A percentile compares a stretch with the other conserved stretches of the same genome.
phyloP scores from a whole-genome alignment of 2,113 vertebrate genomes.

The Cyprinus carpio region DNA sequence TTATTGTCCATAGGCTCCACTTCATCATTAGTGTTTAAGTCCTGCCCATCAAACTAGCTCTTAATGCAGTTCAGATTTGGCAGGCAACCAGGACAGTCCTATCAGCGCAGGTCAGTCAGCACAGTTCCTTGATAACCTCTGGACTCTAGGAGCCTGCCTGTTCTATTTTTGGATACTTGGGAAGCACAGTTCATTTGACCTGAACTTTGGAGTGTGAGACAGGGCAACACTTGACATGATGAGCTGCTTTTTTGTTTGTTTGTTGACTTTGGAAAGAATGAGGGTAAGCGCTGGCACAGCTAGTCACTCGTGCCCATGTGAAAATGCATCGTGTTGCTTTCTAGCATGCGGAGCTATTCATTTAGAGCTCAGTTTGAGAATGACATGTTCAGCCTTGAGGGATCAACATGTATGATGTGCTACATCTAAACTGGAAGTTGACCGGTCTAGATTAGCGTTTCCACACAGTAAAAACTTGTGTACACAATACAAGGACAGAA shows the following conservation, averaged over 20 bases:
- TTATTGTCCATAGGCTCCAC: neutral
- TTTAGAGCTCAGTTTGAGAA: neutral
- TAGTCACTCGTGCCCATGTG: neutral
- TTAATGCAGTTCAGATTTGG: neutral
- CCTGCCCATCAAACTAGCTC: neutral
- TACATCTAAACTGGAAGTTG: neutral
- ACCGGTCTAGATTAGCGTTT: neutral
- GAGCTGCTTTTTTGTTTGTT: conserved; percentile 2
- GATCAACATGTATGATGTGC: neutral
- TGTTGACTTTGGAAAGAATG: conserved; percentile 36
- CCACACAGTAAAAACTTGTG: neutral
- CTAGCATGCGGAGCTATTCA: neutral
- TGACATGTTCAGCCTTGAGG: neutral
- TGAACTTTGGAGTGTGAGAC: conserved; percentile 62
- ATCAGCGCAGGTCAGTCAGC: conserved; percentile 33
- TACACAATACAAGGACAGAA: neutral
- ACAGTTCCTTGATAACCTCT: conserved; percentile 48
- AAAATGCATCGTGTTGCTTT: neutral
- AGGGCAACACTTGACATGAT: conserved; percentile 11
- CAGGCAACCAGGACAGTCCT: neutral
- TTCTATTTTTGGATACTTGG: conserved; percentile 68
- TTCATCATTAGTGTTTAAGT: neutral
- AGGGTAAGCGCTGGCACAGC: neutral
- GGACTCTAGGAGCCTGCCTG: conserved; percentile 47
- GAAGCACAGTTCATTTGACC: conserved; percentile 48